Conservation (phyloP, 2,113 vertebrate species). For the Sinocyclocheilus rhinocerous region DNA sequence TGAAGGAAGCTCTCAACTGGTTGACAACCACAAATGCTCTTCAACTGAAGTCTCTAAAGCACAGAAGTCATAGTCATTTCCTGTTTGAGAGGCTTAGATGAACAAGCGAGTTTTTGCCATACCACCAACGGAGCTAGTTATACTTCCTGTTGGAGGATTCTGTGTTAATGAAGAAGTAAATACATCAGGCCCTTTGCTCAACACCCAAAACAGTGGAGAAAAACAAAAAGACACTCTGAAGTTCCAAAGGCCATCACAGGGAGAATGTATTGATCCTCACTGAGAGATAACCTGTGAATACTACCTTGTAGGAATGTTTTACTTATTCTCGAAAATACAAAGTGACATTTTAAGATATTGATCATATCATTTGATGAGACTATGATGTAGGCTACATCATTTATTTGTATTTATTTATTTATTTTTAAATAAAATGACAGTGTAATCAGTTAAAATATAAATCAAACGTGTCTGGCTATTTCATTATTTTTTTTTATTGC, state of each 20-base stretch:
- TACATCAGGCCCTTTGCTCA: constrained; percentile 29
- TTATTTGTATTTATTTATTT: too few relatives aligned
- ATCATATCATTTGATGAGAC: neutral
- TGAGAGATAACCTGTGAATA: neutral
- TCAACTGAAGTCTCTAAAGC: constrained; percentile 66
- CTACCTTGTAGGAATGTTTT: too few relatives aligned
- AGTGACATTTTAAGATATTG: neutral
- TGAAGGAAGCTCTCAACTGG: constrained; percentile 41
- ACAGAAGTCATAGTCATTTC: constrained; percentile 77
- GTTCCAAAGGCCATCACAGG: constrained; percentile 10
- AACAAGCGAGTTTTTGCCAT: constrained; percentile 65
- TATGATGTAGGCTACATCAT: neutral
- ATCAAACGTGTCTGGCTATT: neutral
- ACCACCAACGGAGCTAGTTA: constrained; percentile 68
- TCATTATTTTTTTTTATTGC: neutral
- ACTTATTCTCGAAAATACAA: neutral
- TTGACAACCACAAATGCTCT: constrained; percentile 67
- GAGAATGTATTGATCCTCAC: constrained; percentile 14
- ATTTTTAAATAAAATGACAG: too few relatives aligned
- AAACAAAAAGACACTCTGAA: neutral
- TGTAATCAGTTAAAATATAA: neutral
- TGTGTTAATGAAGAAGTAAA: constrained; percentile 27
- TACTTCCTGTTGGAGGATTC: constrained; percentile 73
- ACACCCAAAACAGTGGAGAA: neutral
- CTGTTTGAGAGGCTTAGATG: constrained; percentile 74